These are phyloP conservation scores for Scelioninae gen. 2 DNA, from an alignment of 2,888 invertebrate species.

Conservation along the genomic window DNA sequence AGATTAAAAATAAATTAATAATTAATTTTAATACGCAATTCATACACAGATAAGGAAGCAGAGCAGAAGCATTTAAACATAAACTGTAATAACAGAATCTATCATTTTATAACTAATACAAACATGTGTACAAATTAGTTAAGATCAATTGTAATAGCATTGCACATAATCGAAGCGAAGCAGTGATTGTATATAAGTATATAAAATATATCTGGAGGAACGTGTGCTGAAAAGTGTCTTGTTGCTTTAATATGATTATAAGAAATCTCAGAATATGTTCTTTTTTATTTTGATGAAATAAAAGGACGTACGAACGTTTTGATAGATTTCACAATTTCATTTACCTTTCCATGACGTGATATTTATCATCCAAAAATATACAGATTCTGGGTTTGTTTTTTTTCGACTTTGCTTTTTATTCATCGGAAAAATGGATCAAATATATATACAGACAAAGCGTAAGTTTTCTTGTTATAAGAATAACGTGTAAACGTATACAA, in stretches of 20 bases:
- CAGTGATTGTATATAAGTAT: conserved; percentile 42
- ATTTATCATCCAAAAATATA: too few species aligned
- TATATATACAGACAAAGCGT: neutral
- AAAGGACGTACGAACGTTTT: conserved; percentile 23
- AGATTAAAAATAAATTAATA: conserved; percentile 5
- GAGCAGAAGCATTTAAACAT: conserved; percentile 45
- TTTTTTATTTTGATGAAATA: conserved; percentile 40
- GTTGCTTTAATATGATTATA: conserved; percentile 33
- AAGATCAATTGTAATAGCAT: conserved; percentile 47
- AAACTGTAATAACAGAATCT: conserved; percentile 47
- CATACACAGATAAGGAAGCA: conserved; percentile 25
- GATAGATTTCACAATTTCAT: too few species aligned
- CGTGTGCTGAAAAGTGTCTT: conserved; percentile 29
- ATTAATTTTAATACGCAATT: conserved; percentile 10
- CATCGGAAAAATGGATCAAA: too few species aligned
- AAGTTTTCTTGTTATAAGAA: neutral
- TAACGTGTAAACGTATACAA: conserved; percentile 8
- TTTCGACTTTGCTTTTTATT: too few species aligned
- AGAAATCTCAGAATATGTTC: conserved; percentile 32
- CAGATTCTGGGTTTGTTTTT: too few species aligned
- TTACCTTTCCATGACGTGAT: too few species aligned
- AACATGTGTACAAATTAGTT: conserved; percentile 62
- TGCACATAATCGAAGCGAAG: conserved; percentile 41
- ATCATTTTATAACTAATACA: conserved; percentile 56
- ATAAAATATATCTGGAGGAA: conserved; percentile 31